Percentiles rank a stretch among this genome's conserved stretches.
Evolutionary conservation across 2,797 vertebrate genomes (phyloP).

Genomic region (Propithecus perrieri): DNA sequence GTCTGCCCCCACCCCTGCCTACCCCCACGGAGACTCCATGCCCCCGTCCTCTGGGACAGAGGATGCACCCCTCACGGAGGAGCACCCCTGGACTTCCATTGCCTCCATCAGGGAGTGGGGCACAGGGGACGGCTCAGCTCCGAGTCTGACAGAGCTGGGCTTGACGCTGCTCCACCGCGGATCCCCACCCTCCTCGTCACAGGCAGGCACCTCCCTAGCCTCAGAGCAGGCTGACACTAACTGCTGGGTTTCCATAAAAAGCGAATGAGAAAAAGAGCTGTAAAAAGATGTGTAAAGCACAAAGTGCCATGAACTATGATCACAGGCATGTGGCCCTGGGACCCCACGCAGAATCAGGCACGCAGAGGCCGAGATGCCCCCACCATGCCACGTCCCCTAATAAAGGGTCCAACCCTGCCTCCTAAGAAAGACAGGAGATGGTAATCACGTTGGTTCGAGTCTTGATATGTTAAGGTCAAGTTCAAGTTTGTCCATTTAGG

Average conservation of each 20-base stretch:
- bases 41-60: background rate
- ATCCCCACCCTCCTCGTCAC: too few species aligned
- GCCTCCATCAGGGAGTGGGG: background rate
- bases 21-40: fast-evolving
- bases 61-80: fast-evolving
- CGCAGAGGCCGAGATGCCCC: fast-evolving
- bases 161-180: fast-evolving
- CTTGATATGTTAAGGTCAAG: fast-evolving
- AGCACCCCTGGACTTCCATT: fast-evolving
- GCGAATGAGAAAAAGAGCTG: background rate
- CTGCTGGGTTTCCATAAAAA: background rate
- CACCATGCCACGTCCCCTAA: fast-evolving
- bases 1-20: too few species aligned
- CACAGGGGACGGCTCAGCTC: background rate
- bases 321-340: background rate
- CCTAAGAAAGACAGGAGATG: background rate
- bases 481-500: background rate
- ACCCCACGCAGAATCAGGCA: fast-evolving
- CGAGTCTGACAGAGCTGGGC: background rate
- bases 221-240: fast-evolving
- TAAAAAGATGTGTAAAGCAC: fast-evolving
- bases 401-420: background rate
- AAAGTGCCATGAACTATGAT: fast-evolving
- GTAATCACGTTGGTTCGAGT: too few species aligned
- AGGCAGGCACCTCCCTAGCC: fast-evolving